Base-by-base conservation (phyloP, 2,113 vertebrate species). In the Sorex araneus region DNA sequence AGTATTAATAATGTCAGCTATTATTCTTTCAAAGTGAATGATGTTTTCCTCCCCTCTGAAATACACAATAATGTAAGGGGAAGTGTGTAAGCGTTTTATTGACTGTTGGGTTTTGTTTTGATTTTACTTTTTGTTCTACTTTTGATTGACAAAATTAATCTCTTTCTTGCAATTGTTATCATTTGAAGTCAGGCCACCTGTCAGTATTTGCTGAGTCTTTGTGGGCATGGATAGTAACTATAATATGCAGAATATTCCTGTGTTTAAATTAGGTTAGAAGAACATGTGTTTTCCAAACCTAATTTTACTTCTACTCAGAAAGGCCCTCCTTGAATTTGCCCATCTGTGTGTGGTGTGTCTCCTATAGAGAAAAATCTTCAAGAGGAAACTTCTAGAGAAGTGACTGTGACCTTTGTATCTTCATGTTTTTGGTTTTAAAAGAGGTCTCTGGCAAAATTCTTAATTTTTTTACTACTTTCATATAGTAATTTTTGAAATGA, bases 381-480 rank as follows among this genome's bases (percentile, higher is more conserved):
- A 34, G 2, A 8, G 2, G 13, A 30, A 79, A 32, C 47, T 85
- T 81, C 50, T 43, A 66, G 28, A 43, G 54, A 84, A 3, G 3
- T 63, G 36, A 78, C 43, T 13, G 2, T 54, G 6, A n/a, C 8
- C 4, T 89, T 75, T 63, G 30, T 30, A 8, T 60, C 60, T 94
- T 23, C 11, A 75, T 5, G 12, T 23, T 45, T 80, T n/a, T 19
- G 23, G 23, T 43, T 74, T 78, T 84, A 77, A 91, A 28, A 85
- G 43, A 95, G 18, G 21, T 11, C 15, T 83, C 79, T 94, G 43
- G 28, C n/a, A 95, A 84, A 92, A 85, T 63, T 57, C 89, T 84
- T 54, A 78, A 32, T 63, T 23, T 67, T 57, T 28, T 85, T 57
- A 89, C 64, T 94, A 79, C 18, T 9, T 6, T 78, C n/a, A 70